Conservation (phyloP, 2,113 vertebrate genomes). For the Microtus ochrogaster region DNA sequence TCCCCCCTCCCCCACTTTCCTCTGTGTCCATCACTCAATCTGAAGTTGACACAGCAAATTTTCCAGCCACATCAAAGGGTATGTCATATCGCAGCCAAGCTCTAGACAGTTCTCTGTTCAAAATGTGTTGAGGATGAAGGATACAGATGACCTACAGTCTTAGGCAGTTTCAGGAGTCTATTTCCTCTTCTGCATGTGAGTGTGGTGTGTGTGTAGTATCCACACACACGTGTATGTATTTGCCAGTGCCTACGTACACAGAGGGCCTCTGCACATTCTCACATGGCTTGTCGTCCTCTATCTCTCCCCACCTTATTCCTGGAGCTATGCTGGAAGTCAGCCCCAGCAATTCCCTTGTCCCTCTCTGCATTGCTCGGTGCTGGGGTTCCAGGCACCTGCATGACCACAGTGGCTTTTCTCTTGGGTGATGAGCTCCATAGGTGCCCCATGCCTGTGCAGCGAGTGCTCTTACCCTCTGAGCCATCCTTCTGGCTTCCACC, state of each 20-base stretch:
- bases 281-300: no score
- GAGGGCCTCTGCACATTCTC: neutral
- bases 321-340: neutral
- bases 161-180: neutral
- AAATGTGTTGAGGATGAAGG: neutral
- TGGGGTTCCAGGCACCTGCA: neutral
- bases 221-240: neutral
- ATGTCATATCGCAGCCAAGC: neutral
- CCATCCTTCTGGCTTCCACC: neutral
- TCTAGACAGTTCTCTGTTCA: neutral
- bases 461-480: neutral
- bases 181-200: neutral
- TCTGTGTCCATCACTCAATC: slow-evolving; percentile 19
- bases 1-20: neutral
- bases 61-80: slow-evolving; percentile 9
- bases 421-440: neutral
- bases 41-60: slow-evolving; percentile 17
- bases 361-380: neutral
- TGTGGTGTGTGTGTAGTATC: neutral
- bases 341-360: neutral
- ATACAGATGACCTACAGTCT: neutral
- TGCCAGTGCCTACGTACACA: neutral
- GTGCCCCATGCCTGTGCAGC: no score
- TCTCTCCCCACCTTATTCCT: neutral
- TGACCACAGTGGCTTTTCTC: neutral